phyloP scores from a whole-genome alignment of 1,140 invertebrate genomes.

The Anastrepha obliqua region DNA sequence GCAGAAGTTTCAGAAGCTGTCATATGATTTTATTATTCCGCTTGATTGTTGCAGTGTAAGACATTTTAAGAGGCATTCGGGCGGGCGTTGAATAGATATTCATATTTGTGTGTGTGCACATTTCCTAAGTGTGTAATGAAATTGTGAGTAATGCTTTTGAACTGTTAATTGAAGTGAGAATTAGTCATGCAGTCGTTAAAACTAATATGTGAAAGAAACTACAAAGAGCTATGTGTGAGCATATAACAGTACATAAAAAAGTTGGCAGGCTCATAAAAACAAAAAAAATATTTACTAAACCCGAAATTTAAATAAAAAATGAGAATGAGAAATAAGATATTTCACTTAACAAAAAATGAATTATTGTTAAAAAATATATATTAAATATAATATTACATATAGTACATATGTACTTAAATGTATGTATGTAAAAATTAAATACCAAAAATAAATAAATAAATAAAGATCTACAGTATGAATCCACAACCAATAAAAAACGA shows the following conservation, averaged over 20 bases:
- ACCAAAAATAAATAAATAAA: too few relatives aligned
- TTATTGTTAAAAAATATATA: too few relatives aligned
- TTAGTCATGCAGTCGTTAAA: slow-evolving; percentile 44
- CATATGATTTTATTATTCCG: not conserved
- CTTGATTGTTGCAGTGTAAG: not conserved
- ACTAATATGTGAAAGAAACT: slow-evolving; percentile 16
- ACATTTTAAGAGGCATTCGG: not conserved
- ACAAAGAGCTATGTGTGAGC: not conserved
- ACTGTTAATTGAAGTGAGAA: slow-evolving; percentile 49
- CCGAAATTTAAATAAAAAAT: not conserved
- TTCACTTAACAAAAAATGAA: not conserved
- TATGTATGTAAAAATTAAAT: too few relatives aligned
- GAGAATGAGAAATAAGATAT: not conserved
- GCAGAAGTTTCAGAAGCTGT: not conserved
- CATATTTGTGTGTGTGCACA: not conserved
- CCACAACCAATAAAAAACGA: too few relatives aligned
- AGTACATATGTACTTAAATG: too few relatives aligned
- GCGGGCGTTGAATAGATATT: not conserved
- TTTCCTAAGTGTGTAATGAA: not conserved
- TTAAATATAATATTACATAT: too few relatives aligned
- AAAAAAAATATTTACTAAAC: not conserved
- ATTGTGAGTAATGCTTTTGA: slow-evolving; percentile 40
- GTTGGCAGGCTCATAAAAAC: not conserved
- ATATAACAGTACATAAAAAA: slow-evolving; percentile 21
- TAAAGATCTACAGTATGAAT: too few relatives aligned